These are phyloP conservation scores for Alitta virens DNA, from an alignment of 2,888 invertebrate species.

Conservation along the genomic window DNA sequence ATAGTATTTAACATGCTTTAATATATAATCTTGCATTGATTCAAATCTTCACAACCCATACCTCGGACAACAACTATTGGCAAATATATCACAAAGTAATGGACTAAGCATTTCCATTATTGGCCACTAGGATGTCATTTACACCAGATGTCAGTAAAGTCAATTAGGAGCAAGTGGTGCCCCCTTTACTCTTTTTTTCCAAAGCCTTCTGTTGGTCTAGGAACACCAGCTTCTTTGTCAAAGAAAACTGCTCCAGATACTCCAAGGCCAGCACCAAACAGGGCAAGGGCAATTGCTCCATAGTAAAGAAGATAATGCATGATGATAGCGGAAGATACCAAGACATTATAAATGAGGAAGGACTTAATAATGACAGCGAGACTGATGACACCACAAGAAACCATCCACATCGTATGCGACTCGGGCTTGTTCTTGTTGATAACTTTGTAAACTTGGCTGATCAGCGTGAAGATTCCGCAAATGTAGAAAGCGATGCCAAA, in stretches of 20 bases:
- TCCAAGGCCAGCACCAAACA: constrained; percentile 15
- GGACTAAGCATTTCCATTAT: too few species aligned
- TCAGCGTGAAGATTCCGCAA: constrained; percentile 15
- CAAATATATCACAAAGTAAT: too few species aligned
- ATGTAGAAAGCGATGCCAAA: constrained; percentile 11
- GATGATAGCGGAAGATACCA: constrained; percentile 12
- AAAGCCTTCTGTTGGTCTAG: too few species aligned
- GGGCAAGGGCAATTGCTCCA: constrained; percentile 4
- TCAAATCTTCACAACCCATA: too few species aligned
- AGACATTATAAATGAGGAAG: constrained; percentile 16
- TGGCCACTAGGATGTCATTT: too few species aligned
- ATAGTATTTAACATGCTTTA: too few species aligned
- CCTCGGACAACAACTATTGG: too few species aligned
- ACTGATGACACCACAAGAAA: constrained; percentile 15
- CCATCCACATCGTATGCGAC: constrained; percentile 22
- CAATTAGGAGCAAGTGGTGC: too few species aligned
- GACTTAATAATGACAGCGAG: constrained; percentile 6
- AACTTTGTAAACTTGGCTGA: constrained; percentile 9
- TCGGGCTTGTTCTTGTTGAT: constrained; percentile 7
- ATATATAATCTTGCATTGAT: too few species aligned
- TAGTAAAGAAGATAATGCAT: constrained; percentile 17
- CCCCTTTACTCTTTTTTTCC: too few species aligned
- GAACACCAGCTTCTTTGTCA: constrained; percentile 15
- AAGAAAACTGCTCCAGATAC: constrained; percentile 22
- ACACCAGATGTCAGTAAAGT: too few species aligned